phyloP scores from a whole-genome alignment of 2,888 invertebrate genomes.

The Acanthosepion esculentum region DNA sequence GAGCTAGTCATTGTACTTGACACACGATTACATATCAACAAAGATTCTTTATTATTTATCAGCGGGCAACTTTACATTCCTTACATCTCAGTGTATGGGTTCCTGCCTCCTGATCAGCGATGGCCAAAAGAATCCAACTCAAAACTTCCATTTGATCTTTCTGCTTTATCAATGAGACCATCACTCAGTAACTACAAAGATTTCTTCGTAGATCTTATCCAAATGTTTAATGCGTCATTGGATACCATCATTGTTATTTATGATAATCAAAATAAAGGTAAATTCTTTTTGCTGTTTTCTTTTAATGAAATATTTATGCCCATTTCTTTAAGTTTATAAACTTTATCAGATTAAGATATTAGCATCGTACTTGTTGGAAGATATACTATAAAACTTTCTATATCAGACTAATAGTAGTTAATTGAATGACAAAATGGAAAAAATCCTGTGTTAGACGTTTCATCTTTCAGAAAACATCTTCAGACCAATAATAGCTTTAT shows the following conservation, averaged over 20 bases:
- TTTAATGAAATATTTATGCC: background rate
- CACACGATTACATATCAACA: background rate
- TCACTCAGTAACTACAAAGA: background rate
- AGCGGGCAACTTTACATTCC: slow-evolving; percentile 42
- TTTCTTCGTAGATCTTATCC: slow-evolving; percentile 40
- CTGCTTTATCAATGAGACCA: slow-evolving; percentile 4
- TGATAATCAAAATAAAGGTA: slow-evolving; percentile 44
- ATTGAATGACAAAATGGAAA: no score
- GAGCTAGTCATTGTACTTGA: slow-evolving; percentile 25
- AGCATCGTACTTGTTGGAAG: no score
- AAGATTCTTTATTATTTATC: slow-evolving; percentile 37
- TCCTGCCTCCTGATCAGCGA: background rate
- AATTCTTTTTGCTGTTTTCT: background rate
- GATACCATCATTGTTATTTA: slow-evolving; percentile 43
- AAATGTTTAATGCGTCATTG: background rate
- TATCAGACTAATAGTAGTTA: no score
- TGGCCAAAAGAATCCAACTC: background rate
- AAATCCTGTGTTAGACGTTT: no score
- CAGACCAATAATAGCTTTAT: no score
- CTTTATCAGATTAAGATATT: no score
- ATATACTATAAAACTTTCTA: no score
- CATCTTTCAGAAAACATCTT: no score
- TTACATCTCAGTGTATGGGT: slow-evolving; percentile 25
- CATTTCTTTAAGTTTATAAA: background rate
- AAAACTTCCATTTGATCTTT: background rate